Percentiles rank a stretch among this genome's conserved stretches.
Conservation (phyloP, 2,797 vertebrate genomes). For the Parauchenoglanis ngamensis region DNA sequence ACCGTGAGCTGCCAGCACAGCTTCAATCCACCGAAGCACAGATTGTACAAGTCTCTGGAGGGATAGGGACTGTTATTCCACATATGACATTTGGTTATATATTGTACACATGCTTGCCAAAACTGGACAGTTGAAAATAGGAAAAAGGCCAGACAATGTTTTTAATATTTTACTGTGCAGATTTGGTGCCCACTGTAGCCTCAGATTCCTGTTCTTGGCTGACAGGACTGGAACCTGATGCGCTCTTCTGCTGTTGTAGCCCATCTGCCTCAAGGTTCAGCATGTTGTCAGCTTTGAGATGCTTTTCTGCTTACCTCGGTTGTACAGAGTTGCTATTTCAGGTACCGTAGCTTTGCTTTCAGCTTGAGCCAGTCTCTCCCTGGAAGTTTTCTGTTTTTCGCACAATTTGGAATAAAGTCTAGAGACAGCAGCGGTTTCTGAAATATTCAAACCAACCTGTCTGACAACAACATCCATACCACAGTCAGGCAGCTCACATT, state of each 20-base stretch:
- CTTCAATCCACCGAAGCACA: background rate
- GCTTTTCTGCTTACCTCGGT: background rate
- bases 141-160: background rate
- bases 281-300: background rate
- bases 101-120: background rate
- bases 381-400: background rate
- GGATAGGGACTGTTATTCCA: too few relatives aligned
- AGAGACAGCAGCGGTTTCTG: background rate
- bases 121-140: background rate
- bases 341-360: background rate
- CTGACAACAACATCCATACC: background rate
- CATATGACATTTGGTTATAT: background rate
- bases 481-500: background rate
- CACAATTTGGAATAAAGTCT: background rate
- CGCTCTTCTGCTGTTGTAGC: background rate
- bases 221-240: background rate
- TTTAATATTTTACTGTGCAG: background rate
- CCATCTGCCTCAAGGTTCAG: background rate
- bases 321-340: background rate
- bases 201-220: background rate
- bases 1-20: background rate
- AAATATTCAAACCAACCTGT: background rate
- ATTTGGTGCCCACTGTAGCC: background rate
- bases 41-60: background rate
- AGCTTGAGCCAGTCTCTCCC: background rate